Conservation (phyloP, 2,888 invertebrate genomes). For the Alviniconcha strummeri region DNA sequence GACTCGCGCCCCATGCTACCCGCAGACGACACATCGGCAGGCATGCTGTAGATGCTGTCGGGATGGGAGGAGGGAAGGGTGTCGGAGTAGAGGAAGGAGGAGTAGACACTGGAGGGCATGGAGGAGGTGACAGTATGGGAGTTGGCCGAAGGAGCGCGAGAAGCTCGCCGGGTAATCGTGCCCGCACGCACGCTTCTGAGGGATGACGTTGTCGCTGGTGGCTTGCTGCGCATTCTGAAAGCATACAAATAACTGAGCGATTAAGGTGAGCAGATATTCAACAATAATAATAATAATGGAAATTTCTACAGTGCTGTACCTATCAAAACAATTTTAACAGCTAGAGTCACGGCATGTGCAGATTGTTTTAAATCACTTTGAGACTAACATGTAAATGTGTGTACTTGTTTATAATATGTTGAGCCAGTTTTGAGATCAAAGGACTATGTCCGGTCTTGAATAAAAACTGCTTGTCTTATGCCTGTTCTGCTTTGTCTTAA, state of each 20-base stretch:
- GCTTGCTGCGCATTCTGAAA: slow-evolving; percentile 28
- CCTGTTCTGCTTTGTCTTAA: no score
- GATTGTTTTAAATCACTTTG: no score
- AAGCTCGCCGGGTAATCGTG: not conserved
- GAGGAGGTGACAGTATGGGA: slow-evolving; percentile 21
- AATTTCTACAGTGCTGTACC: no score
- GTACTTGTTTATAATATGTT: no score
- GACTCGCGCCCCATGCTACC: not conserved
- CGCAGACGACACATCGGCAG: slow-evolving; percentile 2
- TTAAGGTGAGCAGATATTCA: no score
- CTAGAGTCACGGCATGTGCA: no score
- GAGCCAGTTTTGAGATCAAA: no score
- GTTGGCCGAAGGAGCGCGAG: slow-evolving; percentile 15
- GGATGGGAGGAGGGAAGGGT: slow-evolving; percentile 14
- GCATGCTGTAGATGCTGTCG: slow-evolving; percentile 27
- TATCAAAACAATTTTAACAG: no score
- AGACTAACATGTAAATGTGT: no score
- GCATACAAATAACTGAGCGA: not conserved
- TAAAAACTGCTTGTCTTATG: no score
- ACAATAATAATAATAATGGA: no score
- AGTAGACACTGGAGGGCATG: not conserved
- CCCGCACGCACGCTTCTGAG: not conserved
- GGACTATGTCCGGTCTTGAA: no score
- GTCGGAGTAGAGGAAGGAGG: slow-evolving; percentile 16
- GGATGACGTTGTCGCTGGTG: not conserved